phyloP scores from a whole-genome alignment of 1,140 invertebrate genomes.

The Atta cephalotes region DNA sequence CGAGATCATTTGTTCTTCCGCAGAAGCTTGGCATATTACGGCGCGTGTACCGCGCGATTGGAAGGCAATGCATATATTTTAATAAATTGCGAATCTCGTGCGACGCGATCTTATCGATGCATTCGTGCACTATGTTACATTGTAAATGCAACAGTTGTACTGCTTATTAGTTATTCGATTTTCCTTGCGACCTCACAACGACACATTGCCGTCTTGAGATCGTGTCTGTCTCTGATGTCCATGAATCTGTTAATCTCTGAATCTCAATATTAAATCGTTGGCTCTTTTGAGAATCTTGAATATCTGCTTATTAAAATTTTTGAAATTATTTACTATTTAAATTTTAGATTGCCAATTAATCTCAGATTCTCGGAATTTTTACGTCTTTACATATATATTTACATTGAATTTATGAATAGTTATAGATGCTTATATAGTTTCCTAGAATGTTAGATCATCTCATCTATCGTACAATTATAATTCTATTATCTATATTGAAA shows the following conservation, averaged over 20 bases:
- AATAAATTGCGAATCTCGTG: conserved; percentile 22
- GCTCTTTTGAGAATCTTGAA: not conserved
- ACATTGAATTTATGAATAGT: not conserved
- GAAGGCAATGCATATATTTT: conserved; percentile 38
- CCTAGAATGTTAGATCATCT: not conserved
- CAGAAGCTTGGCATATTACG: not conserved
- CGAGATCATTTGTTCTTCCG: conserved; percentile 40
- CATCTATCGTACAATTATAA: not conserved
- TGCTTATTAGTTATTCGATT: conserved; percentile 27
- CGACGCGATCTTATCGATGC: conserved; percentile 16
- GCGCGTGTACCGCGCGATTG: not conserved
- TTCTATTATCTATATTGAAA: not conserved
- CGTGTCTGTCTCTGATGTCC: not conserved
- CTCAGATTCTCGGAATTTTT: not conserved
- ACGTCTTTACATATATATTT: not conserved
- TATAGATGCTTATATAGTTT: not conserved
- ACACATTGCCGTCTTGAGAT: not conserved
- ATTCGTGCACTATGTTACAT: not conserved
- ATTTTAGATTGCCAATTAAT: not conserved
- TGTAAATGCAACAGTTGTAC: not conserved
- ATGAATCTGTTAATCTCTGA: not conserved
- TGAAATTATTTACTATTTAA: not conserved
- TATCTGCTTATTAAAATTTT: not conserved
- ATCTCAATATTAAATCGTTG: conserved; percentile 8
- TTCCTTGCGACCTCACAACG: not conserved